These are phyloP conservation scores for Melanotaenia nigrans DNA, from an alignment of 2,797 vertebrate genomes.

Conservation along the genomic window DNA sequence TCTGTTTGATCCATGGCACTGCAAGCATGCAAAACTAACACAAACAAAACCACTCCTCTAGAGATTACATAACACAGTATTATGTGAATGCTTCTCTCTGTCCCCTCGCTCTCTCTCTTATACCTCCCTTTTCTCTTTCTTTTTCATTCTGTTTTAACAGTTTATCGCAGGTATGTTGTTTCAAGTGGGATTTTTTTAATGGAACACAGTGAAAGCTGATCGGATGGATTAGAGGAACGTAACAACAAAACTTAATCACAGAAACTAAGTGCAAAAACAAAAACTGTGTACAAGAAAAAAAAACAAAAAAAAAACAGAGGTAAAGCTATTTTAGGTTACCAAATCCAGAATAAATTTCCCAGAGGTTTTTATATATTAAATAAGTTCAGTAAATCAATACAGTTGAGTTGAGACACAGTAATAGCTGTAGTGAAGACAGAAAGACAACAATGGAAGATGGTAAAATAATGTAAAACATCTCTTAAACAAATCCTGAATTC, in stretches of 20 bases:
- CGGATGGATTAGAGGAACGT: conserved; percentile 4
- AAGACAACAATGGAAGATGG: background rate
- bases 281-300: background rate
- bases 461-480: conserved; percentile 4
- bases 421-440: conserved; percentile 16
- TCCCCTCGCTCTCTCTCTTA: conserved; percentile 17
- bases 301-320: conserved; percentile 2
- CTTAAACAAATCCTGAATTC: conserved; percentile 3
- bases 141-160: conserved; percentile 12
- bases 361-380: conserved; percentile 39
- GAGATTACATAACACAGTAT: conserved; percentile 64
- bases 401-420: conserved; percentile 12
- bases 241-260: conserved; percentile 26
- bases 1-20: conserved; percentile 69
- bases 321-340: conserved; percentile 20
- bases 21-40: conserved; percentile 69
- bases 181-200: conserved; percentile 12
- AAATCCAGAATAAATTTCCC: conserved; percentile 42
- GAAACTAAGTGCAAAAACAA: conserved; percentile 22
- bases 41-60: conserved; percentile 67
- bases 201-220: conserved; percentile 34
- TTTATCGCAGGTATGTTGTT: conserved; percentile 20
- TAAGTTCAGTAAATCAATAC: conserved; percentile 47
- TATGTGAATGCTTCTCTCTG: conserved; percentile 45
- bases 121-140: conserved; percentile 25